These are phyloP conservation scores for Lumbricus terrestris DNA, from an alignment of 2,888 invertebrate species.

Conservation along the genomic window DNA sequence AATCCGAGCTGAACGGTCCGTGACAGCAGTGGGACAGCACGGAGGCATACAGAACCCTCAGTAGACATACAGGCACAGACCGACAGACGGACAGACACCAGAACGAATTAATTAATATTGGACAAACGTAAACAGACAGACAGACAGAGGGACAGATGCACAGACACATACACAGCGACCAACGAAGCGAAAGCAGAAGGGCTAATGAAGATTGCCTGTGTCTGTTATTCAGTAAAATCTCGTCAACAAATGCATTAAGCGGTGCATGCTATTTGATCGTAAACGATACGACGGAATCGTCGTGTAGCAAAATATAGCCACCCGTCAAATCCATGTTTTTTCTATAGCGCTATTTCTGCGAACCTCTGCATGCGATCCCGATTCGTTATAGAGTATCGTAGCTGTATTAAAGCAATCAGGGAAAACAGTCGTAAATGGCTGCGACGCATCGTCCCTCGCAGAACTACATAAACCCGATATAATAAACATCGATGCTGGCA, in stretches of 20 bases:
- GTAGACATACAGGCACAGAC: not conserved
- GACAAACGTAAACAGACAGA: not conserved
- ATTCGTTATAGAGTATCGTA: not conserved
- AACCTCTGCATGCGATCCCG: not conserved
- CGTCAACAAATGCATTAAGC: not conserved
- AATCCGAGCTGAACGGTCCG: not conserved
- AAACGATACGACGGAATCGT: not conserved
- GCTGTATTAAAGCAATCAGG: not conserved
- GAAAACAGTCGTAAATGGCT: not conserved
- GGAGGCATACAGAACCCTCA: not conserved
- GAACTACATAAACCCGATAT: not conserved
- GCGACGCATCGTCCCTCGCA: not conserved
- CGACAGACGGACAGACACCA: not conserved
- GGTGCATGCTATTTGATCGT: not conserved
- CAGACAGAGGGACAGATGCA: not conserved
- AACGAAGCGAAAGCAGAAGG: not conserved
- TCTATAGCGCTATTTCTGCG: not conserved
- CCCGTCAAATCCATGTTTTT: not conserved
- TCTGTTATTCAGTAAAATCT: no score
- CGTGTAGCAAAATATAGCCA: not conserved
- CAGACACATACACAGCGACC: not conserved
- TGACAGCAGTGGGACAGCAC: not conserved
- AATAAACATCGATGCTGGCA: not conserved
- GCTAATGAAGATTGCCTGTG: not conserved
- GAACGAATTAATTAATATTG: not conserved